These are phyloP conservation scores for Tenthredo mesomela DNA, from an alignment of 2,888 invertebrate genomes.

Conservation along the genomic window DNA sequence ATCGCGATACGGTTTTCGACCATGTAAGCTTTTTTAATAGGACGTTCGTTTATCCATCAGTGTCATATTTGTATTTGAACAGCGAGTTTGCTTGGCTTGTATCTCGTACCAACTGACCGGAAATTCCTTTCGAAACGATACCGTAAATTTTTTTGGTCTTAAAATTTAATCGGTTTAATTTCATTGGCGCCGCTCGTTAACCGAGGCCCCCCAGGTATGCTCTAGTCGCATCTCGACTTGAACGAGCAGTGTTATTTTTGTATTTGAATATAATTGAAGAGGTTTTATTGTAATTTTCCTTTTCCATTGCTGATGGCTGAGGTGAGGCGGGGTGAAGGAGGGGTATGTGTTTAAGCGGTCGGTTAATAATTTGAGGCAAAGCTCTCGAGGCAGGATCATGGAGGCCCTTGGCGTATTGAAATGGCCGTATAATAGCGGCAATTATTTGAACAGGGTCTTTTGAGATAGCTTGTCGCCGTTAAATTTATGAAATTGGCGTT, in stretches of 20 bases:
- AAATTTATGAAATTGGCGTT: conserved; percentile 53
- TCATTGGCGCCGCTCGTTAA: conserved; percentile 28
- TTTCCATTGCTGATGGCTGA: conserved; percentile 36
- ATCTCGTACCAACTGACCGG: neutral
- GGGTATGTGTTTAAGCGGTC: conserved; percentile 47
- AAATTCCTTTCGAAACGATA: conserved; percentile 3
- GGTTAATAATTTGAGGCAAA: conserved; percentile 50
- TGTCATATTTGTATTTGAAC: neutral
- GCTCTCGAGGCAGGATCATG: conserved; percentile 43
- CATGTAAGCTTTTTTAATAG: neutral
- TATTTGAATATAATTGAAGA: conserved; percentile 49
- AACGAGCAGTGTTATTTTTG: conserved; percentile 21
- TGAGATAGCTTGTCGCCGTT: conserved; percentile 51
- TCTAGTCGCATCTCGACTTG: conserved; percentile 17
- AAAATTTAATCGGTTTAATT: conserved; percentile 36
- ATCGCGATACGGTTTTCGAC: neutral
- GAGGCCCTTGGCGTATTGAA: conserved; percentile 51
- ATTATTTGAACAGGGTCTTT: conserved; percentile 50
- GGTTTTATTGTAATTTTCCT: conserved; percentile 29
- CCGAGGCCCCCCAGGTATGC: conserved; percentile 5
- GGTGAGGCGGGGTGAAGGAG: neutral
- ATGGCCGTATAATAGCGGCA: conserved; percentile 51
- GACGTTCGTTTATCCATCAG: neutral
- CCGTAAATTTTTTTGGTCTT: conserved; percentile 28
- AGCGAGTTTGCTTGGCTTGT: neutral